Conservation (phyloP, 2,888 invertebrate genomes). For the Hoplodrina blanda region DNA sequence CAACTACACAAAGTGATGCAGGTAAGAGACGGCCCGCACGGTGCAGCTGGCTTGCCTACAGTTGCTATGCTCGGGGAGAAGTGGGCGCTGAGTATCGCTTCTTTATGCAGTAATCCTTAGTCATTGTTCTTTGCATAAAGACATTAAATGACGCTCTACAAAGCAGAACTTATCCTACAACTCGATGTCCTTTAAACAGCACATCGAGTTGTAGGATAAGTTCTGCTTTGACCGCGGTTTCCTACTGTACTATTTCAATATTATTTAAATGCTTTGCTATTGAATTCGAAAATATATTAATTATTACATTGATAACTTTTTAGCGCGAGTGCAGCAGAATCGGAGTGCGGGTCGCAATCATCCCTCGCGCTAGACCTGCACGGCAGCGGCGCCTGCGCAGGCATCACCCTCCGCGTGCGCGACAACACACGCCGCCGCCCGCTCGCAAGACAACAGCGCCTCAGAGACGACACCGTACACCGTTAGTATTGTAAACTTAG, state of each 20-base stretch:
- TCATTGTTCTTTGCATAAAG: not conserved
- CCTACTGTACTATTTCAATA: not conserved
- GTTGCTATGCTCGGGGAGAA: too few species aligned
- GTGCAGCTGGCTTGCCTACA: too few species aligned
- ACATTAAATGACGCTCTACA: not conserved
- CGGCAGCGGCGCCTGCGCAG: slow-evolving; percentile 87
- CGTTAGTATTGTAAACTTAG: slow-evolving; percentile 72
- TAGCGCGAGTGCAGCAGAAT: slow-evolving; percentile 86
- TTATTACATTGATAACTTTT: not conserved
- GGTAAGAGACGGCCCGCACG: too few species aligned
- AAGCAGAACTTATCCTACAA: not conserved
- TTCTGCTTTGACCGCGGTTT: too few species aligned
- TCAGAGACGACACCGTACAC: slow-evolving; percentile 92
- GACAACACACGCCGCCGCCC: slow-evolving; percentile 94
- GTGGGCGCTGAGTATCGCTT: too few species aligned
- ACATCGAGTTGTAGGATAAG: too few species aligned
- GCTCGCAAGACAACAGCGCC: slow-evolving; percentile 93
- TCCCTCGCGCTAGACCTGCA: slow-evolving; percentile 95
- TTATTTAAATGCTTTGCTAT: not conserved
- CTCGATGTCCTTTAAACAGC: too few species aligned
- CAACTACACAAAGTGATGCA: too few species aligned
- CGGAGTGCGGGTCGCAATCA: slow-evolving; percentile 91
- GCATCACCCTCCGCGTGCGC: slow-evolving; percentile 90
- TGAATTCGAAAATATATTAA: not conserved
- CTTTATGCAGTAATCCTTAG: not conserved